Evolutionary conservation across 64 coral and sea anemone species (phyloP), one percentile per base, ranked within the genome.

Genomic region (Stichodactyla mertensii): DNA sequence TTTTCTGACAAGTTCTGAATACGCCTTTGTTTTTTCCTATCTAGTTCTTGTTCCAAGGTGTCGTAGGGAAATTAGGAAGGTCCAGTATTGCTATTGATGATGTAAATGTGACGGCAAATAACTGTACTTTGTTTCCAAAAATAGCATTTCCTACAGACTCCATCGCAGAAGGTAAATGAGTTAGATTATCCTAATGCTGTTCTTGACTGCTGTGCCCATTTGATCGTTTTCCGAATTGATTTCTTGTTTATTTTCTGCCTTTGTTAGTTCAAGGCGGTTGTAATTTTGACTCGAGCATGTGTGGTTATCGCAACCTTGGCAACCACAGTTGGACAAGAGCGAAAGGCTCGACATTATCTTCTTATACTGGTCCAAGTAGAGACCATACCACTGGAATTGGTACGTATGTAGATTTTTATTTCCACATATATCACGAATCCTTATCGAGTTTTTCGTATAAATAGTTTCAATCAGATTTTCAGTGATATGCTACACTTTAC

Each of bases 331-430:
- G 88, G 88, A 74, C 8, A 5, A 54, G 52, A 54, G 2, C 16
- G 0, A 24, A 9, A 0, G 88, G 81, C 4, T 14, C 36, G 13
- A 89, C 88, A 31, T 6, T 22, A 13, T 83, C 88, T 54, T 6
- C 6, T 15, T 14, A 24, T 1, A 89, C 88, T 57, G 88, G 88
- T 23, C 88, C 88, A 51, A 55, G 19, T 2, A 67, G 23, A 5
- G 88, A 89, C 28, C 88, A 89, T 28, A 84, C 88, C 8, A 89
- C 88, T 16, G 52, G n/a, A 52, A 11, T 51, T 1, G 87, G 51
- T 81, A 62, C 26, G 77, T 54, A 87, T 45, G 18, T 55, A 12
- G 16, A 15, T 4, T 62, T 14, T 10, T 81, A 52, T 51, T 81
- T 15, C 16, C 36, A 45, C 3, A 45, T 45, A 45, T n/a, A 36